A percentile compares a stretch with the other conserved stretches of the same genome.
phyloP scores from a whole-genome alignment of 1,140 invertebrate species.

The Drosophila micromelanica region DNA sequence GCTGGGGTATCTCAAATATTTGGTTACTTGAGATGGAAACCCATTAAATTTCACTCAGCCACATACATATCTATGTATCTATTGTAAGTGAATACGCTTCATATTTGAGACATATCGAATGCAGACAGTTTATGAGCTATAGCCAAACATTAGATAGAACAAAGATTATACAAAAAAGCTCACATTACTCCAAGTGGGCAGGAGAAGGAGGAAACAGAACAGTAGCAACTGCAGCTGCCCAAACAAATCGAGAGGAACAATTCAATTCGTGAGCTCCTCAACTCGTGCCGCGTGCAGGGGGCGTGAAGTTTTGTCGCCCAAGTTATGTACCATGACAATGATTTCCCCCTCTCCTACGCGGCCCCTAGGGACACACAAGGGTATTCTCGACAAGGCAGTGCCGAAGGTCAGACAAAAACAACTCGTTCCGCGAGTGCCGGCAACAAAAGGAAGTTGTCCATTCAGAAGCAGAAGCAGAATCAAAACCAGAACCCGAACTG shows the following conservation, averaged over 20 bases:
- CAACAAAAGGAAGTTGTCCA: conserved; percentile 45
- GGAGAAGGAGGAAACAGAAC: not conserved
- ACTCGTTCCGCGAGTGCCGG: conserved; percentile 31
- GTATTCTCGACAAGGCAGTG: conserved; percentile 38
- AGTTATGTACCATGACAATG: conserved; percentile 10
- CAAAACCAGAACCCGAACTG: conserved; percentile 2
- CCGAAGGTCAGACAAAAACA: conserved; percentile 57
- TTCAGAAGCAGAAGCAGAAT: conserved; percentile 5
- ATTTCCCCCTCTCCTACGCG: not conserved
- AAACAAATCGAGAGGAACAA: conserved; percentile 56
- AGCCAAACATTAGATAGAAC: conserved; percentile 56
- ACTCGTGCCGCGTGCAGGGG: conserved; percentile 29
- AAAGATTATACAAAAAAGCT: conserved; percentile 51
- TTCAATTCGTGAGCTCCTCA: conserved; percentile 36
- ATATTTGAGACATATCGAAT: conserved; percentile 54
- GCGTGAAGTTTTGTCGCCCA: conserved; percentile 35
- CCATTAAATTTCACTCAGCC: conserved; percentile 37
- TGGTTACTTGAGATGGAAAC: conserved; percentile 46
- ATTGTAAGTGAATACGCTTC: conserved; percentile 30
- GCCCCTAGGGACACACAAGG: conserved; percentile 1
- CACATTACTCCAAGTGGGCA: conserved; percentile 39
- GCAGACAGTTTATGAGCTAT: conserved; percentile 55
- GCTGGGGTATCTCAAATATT: conserved; percentile 51
- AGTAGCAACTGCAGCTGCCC: conserved; percentile 67
- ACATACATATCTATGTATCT: too few relatives aligned